Evolutionary conservation across 2,113 vertebrate species (phyloP), one percentile per base, ranked within the genome.

Genomic region (Takifugu bimaculatus): DNA sequence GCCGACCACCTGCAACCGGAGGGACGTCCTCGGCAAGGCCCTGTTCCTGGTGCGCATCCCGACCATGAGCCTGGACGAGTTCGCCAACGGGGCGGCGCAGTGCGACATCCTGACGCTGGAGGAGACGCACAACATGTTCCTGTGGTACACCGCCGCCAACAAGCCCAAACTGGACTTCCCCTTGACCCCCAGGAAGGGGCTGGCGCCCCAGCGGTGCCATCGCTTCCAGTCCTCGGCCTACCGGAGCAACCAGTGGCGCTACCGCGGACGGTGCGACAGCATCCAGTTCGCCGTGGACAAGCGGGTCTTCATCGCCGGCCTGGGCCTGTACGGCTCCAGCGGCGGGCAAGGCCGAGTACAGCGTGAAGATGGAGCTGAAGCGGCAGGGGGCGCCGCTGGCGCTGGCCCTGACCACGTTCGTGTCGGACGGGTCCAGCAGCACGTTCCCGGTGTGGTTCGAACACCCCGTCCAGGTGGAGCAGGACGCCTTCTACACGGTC

Each of bases 241-340:
- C 66, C 93, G 97, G 65, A 96, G 96, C 91, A 99, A 99, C 70
- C 97, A 99, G 89, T 99, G 97, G 96, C 86, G 97, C 64, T 98
- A 98, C 90, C 90, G 95, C 0, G 96, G 97, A 0, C 94, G 97
- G 3, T 98, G 96, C 4, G 97, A 98, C 91, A 98, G 96, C 87
- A 98, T 99, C 78, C 96, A 98, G 90, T 99, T 98, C n/a, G 94
- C 94, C 0, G 96, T 93, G 55, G 97, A 98, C 88, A 93, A 93
- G 71, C 85, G 96, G 64, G 91, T 99, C 81, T 99, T 99, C 65
- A 89, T 99, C 13, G 94, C 93, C 0, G 97, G 97, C 11, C 84
- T 98, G 64, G 94, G 97, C 4, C 74, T 99, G 57, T 99, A 98
- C 4, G 97, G 97, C 3, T 97, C 96, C 0, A 99, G 97, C 72